Conservation (phyloP, 2,113 vertebrate species). For the Lethenteron camtschaticum region DNA sequence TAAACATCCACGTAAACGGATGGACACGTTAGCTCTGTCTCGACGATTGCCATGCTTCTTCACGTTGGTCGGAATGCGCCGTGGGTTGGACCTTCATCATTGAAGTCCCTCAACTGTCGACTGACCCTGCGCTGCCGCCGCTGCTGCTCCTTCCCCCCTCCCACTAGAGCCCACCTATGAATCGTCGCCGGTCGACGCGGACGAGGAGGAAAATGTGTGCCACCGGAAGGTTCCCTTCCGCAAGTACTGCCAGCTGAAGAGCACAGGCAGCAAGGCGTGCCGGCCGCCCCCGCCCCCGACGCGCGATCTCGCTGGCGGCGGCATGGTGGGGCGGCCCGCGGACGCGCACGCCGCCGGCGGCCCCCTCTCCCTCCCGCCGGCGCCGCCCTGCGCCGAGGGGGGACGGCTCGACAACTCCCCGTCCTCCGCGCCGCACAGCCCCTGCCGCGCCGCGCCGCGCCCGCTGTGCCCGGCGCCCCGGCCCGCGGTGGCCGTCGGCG, state of each 20-base stretch:
- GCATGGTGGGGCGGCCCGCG: not conserved
- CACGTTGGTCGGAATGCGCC: too few species aligned
- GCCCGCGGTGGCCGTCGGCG: not conserved
- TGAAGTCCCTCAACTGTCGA: too few species aligned
- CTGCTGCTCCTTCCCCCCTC: too few species aligned
- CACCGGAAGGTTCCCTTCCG: slow-evolving; percentile 3
- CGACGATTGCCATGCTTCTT: too few species aligned
- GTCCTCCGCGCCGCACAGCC: too few species aligned
- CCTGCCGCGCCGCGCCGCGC: too few species aligned
- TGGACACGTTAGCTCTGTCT: too few species aligned
- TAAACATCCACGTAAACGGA: too few species aligned
- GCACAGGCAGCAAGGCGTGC: not conserved
- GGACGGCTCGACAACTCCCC: not conserved
- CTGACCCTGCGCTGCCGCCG: too few species aligned
- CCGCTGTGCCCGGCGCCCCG: not conserved
- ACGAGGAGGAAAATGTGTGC: not conserved
- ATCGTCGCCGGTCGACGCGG: too few species aligned
- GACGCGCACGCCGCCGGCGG: not conserved
- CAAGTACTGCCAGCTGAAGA: slow-evolving; percentile 3
- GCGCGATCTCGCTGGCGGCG: not conserved
- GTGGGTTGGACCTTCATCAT: too few species aligned
- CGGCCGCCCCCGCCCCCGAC: not conserved
- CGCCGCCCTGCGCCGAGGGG: not conserved
- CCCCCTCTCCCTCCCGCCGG: not conserved
- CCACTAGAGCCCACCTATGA: too few species aligned